Evolutionary conservation across 2,797 vertebrate species (phyloP).

Genomic region (Fistularia commersonii): DNA sequence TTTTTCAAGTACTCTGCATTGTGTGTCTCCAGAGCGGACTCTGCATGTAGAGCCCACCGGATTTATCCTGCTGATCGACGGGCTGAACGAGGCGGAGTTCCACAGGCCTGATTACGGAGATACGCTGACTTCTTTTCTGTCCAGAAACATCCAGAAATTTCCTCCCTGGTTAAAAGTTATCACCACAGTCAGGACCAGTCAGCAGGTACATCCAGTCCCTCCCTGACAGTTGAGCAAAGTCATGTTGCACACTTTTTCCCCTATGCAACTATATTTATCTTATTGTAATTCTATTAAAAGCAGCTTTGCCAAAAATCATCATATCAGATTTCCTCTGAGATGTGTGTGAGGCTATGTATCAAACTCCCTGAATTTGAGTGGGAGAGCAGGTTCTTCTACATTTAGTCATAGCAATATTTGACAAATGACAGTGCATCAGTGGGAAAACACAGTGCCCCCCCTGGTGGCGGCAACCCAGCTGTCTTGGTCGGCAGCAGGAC

Average conservation of each 20-base stretch:
- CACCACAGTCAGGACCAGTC: constrained; percentile 90
- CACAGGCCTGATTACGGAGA: constrained; percentile 97
- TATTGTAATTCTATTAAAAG: too few species aligned
- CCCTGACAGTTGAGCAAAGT: background rate
- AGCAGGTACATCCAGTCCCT: constrained; percentile 71
- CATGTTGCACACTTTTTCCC: background rate
- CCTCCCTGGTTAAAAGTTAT: constrained; percentile 94
- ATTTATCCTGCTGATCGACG: constrained; percentile 92
- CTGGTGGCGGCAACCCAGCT: too few species aligned
- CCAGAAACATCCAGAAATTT: constrained; percentile 88
- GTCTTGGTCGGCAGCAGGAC: too few species aligned
- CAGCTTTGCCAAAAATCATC: too few species aligned
- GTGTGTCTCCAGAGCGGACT: constrained; percentile 82
- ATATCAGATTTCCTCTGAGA: too few species aligned
- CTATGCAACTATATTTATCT: too few species aligned
- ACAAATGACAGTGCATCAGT: too few species aligned
- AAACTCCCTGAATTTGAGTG: too few species aligned
- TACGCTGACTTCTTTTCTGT: constrained; percentile 93
- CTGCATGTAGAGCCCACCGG: constrained; percentile 84
- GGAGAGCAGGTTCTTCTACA: too few species aligned
- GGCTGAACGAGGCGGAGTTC: constrained; percentile 96
- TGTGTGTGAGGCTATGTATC: too few species aligned
- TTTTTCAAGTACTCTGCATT: background rate
- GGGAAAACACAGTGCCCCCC: too few species aligned
- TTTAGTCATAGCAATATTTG: too few species aligned